Percentiles rank a stretch among this genome's conserved stretches.
phyloP scores from a whole-genome alignment of 2,888 invertebrate genomes.

The Tetrapedia diversipes region DNA sequence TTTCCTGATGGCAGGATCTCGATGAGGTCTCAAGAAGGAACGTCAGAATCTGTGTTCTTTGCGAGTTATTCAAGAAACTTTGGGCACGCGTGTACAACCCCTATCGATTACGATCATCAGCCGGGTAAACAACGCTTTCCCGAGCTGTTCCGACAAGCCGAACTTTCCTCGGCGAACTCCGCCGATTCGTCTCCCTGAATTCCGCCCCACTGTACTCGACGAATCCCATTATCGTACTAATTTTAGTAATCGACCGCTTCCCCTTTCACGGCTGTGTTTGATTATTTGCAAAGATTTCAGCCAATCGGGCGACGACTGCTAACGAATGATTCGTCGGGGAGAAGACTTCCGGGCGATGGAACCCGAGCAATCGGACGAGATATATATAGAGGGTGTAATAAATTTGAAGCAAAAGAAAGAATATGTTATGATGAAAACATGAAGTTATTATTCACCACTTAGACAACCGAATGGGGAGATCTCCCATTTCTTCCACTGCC shows the following conservation, averaged over 20 bases:
- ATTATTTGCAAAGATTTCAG: slow-evolving; percentile 47
- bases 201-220: not conserved
- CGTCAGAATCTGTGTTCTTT: not conserved
- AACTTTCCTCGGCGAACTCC: not conserved
- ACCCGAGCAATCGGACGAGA: not conserved
- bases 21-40: not conserved
- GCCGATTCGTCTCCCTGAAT: not conserved
- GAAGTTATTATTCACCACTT: no score
- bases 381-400: no score
- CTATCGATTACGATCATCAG: slow-evolving; percentile 2
- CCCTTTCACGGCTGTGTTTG: slow-evolving; percentile 23
- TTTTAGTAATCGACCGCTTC: slow-evolving; percentile 32
- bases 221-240: slow-evolving; percentile 30
- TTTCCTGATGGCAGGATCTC: no score
- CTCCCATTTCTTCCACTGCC: no score
- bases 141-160: not conserved
- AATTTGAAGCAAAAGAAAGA: no score
- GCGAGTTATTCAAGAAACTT: not conserved
- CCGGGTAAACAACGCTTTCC: slow-evolving; percentile 14
- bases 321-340: slow-evolving; percentile 31
- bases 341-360: not conserved
- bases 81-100: not conserved
- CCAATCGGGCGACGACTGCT: slow-evolving; percentile 19
- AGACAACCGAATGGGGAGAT: no score
- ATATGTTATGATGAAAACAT: no score